Base-by-base conservation (phyloP, 2,113 vertebrate species). In the Embiotoca jacksoni region DNA sequence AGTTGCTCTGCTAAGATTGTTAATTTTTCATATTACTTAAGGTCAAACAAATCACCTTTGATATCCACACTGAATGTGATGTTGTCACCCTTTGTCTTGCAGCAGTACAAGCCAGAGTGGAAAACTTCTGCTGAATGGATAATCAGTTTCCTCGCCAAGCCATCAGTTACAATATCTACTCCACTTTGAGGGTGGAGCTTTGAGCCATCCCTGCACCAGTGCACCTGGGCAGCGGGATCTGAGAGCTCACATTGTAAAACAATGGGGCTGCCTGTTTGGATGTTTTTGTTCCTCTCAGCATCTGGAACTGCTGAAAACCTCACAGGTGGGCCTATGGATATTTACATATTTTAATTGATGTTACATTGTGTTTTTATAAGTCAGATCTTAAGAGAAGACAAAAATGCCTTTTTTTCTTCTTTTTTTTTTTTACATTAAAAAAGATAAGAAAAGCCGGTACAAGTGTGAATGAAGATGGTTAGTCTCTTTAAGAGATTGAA, bases 151-250 rank as follows among this genome's bases (percentile, higher is more conserved):
- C 93, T 91, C 39, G 46, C 72, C 55, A 79, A 81, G 73, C 88
- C 92, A 2, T 94, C 71, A 7, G 87, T 82, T 67, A 91, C 72
- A 73, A 94, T 86, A 60, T 93, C 91, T 84, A 94, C 59, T 80
- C 88, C 93, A 77, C 72, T 88, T 62, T 95, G 91, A 66, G 87
- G 83, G 10, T 84, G 89, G 58, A 95, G 87, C 77, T 94, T 93
- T 74, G 86, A 82, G 11, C 93, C 95, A 67, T 95, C 94, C 90
- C 95, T 95, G 88, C 88, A 93, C 94, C 95, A 95, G 82, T 90
- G 78, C 72, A 95, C 94, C 74, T 93, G 90, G 60, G 89, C 94
- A 55, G 84, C 82, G 3, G 89, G 91, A 11, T 95, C 93, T 86
- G 95, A 95, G 53, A 95, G 82, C 90, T 94, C 93, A 82, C 95